phyloP scores from a whole-genome alignment of 2,888 invertebrate species.

The Eupeodes latifasciatus region DNA sequence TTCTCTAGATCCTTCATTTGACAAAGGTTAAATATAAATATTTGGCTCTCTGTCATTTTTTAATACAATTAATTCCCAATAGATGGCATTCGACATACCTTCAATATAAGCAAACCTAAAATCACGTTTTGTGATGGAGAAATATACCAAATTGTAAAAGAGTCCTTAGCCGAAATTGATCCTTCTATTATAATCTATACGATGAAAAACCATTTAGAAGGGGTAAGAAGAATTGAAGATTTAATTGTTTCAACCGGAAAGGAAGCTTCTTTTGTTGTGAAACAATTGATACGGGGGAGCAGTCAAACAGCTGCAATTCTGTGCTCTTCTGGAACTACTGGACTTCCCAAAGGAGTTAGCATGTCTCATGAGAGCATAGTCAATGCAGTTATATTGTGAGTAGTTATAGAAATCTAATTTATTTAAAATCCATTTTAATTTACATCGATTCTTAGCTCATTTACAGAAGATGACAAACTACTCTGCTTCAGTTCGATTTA shows the following conservation, averaged over 20 bases:
- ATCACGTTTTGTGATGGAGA: conserved; percentile 82
- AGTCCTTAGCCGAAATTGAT: conserved; percentile 65
- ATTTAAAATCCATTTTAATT: neutral
- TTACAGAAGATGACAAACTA: conserved; percentile 49
- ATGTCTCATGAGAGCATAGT: conserved; percentile 75
- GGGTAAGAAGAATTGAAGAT: conserved; percentile 68
- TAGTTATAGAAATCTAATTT: neutral
- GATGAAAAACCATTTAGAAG: conserved; percentile 74
- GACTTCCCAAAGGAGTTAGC: conserved; percentile 75
- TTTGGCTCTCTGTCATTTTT: neutral
- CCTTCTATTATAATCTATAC: conserved; percentile 72
- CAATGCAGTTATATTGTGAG: conserved; percentile 43
- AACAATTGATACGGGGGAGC: conserved; percentile 52
- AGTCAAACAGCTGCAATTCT: conserved; percentile 75
- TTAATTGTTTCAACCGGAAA: conserved; percentile 66
- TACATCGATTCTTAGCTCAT: conserved; percentile 22
- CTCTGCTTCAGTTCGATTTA: conserved; percentile 78
- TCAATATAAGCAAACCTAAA: conserved; percentile 81
- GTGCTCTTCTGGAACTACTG: conserved; percentile 77
- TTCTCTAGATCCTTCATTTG: conserved; percentile 51
- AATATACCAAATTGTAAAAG: conserved; percentile 77
- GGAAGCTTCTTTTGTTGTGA: conserved; percentile 51
- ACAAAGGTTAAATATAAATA: conserved; percentile 21
- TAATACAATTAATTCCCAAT: neutral
- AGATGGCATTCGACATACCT: conserved; percentile 81